Evolutionary conservation across 2,797 vertebrate genomes (phyloP).

Genomic region (Poecile montanus): DNA sequence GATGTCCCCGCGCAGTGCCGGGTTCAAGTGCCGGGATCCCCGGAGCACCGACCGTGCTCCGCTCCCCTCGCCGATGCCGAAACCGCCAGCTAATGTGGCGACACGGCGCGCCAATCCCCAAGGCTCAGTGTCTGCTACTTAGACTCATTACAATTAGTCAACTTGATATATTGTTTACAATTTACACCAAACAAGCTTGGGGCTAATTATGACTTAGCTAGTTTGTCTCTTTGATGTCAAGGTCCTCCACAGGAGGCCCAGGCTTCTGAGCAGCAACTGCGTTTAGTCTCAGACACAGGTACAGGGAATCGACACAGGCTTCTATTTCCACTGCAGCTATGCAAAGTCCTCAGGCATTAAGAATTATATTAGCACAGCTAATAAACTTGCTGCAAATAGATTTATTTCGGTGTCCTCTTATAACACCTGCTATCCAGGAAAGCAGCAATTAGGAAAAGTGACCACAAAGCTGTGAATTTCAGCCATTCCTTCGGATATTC

Average conservation of each 20-base stretch:
- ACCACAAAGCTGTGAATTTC: background rate
- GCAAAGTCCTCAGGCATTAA: background rate
- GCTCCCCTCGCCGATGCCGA: background rate
- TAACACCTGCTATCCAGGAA: background rate
- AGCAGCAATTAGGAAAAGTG: background rate
- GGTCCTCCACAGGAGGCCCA: conserved; percentile 35
- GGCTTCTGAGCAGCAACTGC: background rate
- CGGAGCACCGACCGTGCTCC: background rate
- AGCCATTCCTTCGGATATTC: background rate
- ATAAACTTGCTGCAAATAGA: background rate
- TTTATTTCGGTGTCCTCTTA: background rate
- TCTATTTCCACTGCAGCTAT: background rate
- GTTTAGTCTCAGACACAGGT: conserved; percentile 55
- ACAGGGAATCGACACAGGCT: background rate
- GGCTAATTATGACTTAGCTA: conserved; percentile 71
- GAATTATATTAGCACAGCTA: background rate
- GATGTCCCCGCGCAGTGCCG: background rate
- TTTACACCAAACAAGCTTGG: conserved; percentile 70
- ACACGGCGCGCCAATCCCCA: conserved; percentile 10
- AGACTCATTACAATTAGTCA: conserved; percentile 73
- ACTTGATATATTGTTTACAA: conserved; percentile 73
- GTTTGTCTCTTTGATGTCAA: conserved; percentile 71
- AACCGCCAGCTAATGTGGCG: background rate
- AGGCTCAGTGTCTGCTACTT: conserved; percentile 49
- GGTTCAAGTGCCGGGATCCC: conserved; percentile 40